A percentile compares a stretch with the other conserved stretches of the same genome.
Conservation (phyloP, 2,113 vertebrate species). For the Indicator maculatus region DNA sequence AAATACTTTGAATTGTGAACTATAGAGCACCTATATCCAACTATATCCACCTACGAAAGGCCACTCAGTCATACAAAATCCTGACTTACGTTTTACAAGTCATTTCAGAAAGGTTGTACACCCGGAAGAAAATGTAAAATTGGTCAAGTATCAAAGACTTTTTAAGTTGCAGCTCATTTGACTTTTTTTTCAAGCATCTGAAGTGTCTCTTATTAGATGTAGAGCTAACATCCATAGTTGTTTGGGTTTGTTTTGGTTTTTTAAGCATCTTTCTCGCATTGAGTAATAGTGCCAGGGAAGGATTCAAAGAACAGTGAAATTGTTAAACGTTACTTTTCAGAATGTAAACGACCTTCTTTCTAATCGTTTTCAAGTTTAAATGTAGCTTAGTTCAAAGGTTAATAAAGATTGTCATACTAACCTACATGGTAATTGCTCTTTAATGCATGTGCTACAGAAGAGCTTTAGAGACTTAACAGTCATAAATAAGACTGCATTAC, state of each 20-base stretch:
- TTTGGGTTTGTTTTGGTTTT: background rate
- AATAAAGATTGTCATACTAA: background rate
- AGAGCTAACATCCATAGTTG: background rate
- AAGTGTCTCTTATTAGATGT: conserved; percentile 8
- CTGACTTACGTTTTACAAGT: background rate
- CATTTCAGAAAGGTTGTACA: background rate
- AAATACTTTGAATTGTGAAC: conserved; percentile 18
- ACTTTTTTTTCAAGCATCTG: conserved; percentile 11
- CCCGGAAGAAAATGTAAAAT: background rate
- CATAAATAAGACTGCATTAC: background rate
- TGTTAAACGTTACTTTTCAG: background rate
- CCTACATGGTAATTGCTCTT: background rate
- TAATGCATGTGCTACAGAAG: background rate
- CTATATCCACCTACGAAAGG: background rate
- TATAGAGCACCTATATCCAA: background rate
- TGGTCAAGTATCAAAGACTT: background rate
- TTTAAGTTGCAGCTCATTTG: background rate
- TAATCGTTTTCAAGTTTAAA: background rate
- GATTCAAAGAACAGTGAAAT: background rate
- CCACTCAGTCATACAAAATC: background rate
- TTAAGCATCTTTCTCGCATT: background rate
- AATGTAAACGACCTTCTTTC: background rate
- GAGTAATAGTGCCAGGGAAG: background rate
- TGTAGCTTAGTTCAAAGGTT: background rate
- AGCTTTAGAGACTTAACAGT: background rate